Evolutionary conservation across 2,113 vertebrate species (phyloP).

Genomic region (Atlantisia rogersi): DNA sequence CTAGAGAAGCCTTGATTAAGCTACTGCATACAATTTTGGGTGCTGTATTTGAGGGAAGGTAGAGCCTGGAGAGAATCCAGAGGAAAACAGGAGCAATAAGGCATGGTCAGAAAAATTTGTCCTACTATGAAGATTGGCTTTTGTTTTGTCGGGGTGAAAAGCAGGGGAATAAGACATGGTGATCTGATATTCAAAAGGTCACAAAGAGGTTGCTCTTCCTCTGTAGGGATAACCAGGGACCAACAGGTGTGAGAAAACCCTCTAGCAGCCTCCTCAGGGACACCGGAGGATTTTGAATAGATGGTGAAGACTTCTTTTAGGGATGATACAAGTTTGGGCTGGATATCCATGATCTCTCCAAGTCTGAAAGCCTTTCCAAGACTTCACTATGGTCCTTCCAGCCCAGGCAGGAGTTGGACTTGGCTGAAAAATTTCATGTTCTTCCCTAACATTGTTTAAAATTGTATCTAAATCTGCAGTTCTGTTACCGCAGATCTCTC

Average conservation of each 20-base stretch:
- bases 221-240: rapidly evolving
- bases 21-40: not conserved
- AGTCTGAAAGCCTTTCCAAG: not conserved
- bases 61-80: not conserved
- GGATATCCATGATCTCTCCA: not conserved
- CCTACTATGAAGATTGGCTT: not conserved
- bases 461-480: not conserved
- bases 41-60: not conserved
- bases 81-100: not conserved
- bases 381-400: not conserved
- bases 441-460: not conserved
- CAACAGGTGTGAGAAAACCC: not conserved
- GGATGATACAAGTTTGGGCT: not conserved
- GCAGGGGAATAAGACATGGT: not conserved
- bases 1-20: not conserved
- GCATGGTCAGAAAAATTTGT: not conserved
- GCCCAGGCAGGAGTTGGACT: not conserved
- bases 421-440: not conserved
- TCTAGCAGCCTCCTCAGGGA: not conserved
- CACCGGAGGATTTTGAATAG: not conserved
- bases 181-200: not conserved
- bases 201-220: not conserved
- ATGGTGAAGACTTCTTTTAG: not conserved
- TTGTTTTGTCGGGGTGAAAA: not conserved
- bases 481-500: not conserved